Evolutionary conservation across 2,113 vertebrate species (phyloP).

Genomic region (Podarcis cretensis): DNA sequence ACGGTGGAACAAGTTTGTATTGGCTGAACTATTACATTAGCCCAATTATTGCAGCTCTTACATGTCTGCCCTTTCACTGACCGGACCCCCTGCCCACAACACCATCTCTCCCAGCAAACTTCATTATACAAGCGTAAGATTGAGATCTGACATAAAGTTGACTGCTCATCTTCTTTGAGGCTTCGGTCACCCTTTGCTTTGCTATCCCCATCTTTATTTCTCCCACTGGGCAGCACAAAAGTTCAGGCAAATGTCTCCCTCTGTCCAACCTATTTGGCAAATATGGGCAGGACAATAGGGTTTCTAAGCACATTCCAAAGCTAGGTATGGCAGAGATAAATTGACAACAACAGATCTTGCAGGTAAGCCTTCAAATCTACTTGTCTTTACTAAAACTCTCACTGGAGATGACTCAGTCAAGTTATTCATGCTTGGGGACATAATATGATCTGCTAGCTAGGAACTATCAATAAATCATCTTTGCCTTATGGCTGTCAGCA

Average conservation of each 20-base stretch:
- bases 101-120: neutral
- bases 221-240: neutral
- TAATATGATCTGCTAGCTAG: neutral
- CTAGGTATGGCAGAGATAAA: too few relatives aligned
- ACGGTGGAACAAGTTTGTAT: neutral
- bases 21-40: neutral
- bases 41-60: neutral
- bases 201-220: neutral
- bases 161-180: neutral
- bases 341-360: neutral
- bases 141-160: neutral
- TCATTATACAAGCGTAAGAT: neutral
- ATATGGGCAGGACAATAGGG: neutral
- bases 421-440: neutral
- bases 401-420: neutral
- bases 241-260: neutral
- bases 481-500: neutral
- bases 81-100: neutral
- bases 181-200: neutral
- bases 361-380: neutral
- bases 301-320: too few relatives aligned
- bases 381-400: neutral
- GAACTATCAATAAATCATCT: neutral
- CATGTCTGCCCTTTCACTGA: neutral
- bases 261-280: neutral